A percentile compares a stretch with the other conserved stretches of the same genome.
Evolutionary conservation across 2,888 invertebrate genomes (phyloP).

Genomic region (Sipunculus nudus): DNA sequence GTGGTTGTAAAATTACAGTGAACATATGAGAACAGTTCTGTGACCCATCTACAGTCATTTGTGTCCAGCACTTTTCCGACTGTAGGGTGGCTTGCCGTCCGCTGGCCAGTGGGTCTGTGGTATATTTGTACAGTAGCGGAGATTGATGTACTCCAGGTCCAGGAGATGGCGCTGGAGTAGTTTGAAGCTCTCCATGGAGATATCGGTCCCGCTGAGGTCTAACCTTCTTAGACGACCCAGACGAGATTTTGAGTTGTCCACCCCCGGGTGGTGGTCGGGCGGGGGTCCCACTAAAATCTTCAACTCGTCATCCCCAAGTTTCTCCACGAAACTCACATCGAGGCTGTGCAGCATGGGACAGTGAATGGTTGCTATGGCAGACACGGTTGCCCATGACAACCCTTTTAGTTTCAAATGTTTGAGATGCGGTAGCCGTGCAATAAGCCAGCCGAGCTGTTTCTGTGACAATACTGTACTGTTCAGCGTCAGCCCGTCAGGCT

Average conservation of each 20-base stretch:
- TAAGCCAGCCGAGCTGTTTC: constrained; percentile 90
- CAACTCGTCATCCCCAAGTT: constrained; percentile 84
- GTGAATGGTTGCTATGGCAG: constrained; percentile 81
- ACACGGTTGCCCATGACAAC: constrained; percentile 77
- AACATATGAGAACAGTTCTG: no score
- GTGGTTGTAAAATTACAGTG: no score
- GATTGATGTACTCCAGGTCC: constrained; percentile 77
- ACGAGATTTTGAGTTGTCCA: constrained; percentile 79
- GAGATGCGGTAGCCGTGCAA: constrained; percentile 84
- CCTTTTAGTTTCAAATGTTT: constrained; percentile 81
- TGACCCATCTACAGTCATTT: no score
- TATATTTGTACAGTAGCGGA: constrained; percentile 83
- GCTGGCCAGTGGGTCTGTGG: no score
- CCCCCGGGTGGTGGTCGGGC: constrained; percentile 80
- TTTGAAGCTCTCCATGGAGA: constrained; percentile 85
- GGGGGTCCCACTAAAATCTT: constrained; percentile 87
- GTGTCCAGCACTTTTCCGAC: no score
- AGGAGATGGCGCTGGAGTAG: constrained; percentile 60
- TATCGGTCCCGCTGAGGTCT: constrained; percentile 85
- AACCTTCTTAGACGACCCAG: constrained; percentile 81
- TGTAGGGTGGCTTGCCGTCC: no score
- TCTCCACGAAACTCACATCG: constrained; percentile 86
- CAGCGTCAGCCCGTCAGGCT: constrained; percentile 83
- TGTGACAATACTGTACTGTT: constrained; percentile 90
- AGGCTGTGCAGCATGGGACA: constrained; percentile 80